phyloP scores from a whole-genome alignment of 2,888 invertebrate genomes.

The Leucophenga montana region DNA sequence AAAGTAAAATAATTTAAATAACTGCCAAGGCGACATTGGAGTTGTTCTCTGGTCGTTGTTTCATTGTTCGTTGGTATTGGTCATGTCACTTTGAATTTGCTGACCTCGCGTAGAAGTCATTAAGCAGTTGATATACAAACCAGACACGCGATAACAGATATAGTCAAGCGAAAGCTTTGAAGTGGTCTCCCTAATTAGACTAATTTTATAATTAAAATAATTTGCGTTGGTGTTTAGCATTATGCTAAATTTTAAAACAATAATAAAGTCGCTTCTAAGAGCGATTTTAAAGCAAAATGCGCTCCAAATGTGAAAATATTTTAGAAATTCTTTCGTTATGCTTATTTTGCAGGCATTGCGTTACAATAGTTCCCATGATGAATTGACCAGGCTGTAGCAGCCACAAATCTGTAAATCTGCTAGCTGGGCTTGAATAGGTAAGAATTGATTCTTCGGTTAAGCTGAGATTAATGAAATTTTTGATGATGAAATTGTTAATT shows the following conservation, averaged over 20 bases:
- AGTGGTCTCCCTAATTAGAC: constrained; percentile 48
- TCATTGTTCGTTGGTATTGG: background rate
- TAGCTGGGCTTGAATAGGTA: too few relatives aligned
- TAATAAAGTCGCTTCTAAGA: background rate
- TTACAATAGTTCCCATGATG: too few relatives aligned
- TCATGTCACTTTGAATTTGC: background rate
- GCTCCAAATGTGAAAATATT: too few relatives aligned
- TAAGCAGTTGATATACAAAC: background rate
- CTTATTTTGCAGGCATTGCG: too few relatives aligned
- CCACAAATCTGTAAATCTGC: too few relatives aligned
- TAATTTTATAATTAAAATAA: constrained; percentile 60
- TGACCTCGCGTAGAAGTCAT: background rate
- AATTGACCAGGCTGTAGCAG: too few relatives aligned
- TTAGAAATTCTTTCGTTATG: too few relatives aligned
- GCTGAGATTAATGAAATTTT: too few relatives aligned
- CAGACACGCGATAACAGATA: background rate
- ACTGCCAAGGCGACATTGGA: background rate
- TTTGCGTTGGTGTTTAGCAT: constrained; percentile 39
- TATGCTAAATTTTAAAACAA: background rate
- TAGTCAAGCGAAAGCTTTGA: constrained; percentile 44
- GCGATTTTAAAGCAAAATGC: background rate
- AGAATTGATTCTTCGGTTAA: too few relatives aligned
- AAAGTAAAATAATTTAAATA: constrained; percentile 6
- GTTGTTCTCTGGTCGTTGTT: too few relatives aligned
- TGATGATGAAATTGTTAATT: too few relatives aligned